A percentile compares a stretch with the other conserved stretches of the same genome.
Evolutionary conservation across 2,797 vertebrate genomes (phyloP).

Genomic region (Taenioides sp.): DNA sequence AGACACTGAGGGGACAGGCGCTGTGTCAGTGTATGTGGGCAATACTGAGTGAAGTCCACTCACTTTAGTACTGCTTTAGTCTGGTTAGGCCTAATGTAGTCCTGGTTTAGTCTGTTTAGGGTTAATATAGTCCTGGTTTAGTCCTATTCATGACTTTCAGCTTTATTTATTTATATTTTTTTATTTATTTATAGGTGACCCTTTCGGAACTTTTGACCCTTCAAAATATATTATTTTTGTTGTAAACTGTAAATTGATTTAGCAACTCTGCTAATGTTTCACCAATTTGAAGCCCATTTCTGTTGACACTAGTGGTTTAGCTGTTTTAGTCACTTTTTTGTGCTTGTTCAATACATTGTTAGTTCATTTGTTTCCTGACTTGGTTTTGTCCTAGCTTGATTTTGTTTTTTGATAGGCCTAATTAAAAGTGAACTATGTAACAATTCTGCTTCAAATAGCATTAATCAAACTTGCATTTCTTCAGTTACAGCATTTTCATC

Average conservation of each 20-base stretch:
- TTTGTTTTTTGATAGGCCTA: background rate
- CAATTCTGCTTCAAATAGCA: too few species aligned
- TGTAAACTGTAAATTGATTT: too few species aligned
- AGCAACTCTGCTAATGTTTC: background rate
- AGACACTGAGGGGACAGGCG: constrained; percentile 53
- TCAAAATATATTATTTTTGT: too few species aligned
- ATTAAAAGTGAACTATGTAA: background rate
- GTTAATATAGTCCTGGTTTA: background rate
- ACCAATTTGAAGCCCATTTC: background rate
- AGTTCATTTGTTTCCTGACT: background rate
- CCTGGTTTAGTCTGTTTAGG: background rate
- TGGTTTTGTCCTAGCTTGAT: too few species aligned
- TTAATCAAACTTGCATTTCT: too few species aligned
- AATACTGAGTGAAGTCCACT: background rate
- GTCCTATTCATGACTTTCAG: too few species aligned
- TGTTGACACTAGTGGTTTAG: background rate
- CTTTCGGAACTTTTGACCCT: too few species aligned
- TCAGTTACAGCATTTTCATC: too few species aligned
- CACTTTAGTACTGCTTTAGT: background rate
- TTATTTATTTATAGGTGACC: too few species aligned
- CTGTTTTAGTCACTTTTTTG: background rate
- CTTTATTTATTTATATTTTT: too few species aligned
- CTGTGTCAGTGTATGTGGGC: background rate
- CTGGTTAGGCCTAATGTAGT: background rate
- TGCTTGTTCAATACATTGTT: background rate